Percentiles rank a stretch among this genome's conserved stretches.
phyloP scores from a whole-genome alignment of 1,140 invertebrate species.

The Aphelinus certus region DNA sequence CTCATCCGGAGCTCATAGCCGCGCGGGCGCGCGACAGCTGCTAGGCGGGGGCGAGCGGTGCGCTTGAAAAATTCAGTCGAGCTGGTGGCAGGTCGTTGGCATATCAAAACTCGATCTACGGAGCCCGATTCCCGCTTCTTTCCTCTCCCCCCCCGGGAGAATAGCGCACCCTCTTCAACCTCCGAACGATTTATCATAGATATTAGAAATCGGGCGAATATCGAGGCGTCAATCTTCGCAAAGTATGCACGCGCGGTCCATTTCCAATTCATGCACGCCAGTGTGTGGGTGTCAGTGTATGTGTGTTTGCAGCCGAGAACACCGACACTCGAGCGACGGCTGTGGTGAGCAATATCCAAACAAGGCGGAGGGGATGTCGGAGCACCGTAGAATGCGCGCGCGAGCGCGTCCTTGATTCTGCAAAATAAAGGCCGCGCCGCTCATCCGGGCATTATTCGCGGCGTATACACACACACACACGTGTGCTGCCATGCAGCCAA shows the following conservation, averaged over 20 bases:
- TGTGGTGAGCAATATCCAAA: too few relatives aligned
- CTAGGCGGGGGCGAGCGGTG: too few relatives aligned
- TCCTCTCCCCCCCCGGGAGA: neutral
- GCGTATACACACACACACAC: too few relatives aligned
- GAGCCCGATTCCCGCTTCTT: constrained; percentile 24
- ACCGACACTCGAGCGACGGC: too few relatives aligned
- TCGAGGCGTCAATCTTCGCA: constrained; percentile 22
- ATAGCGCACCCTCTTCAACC: constrained; percentile 1
- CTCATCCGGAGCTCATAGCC: too few relatives aligned
- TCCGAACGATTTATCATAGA: constrained; percentile 38
- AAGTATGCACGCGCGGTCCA: neutral
- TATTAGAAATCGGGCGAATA: constrained; percentile 30
- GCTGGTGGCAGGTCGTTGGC: neutral
- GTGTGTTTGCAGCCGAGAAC: neutral
- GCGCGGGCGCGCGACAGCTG: constrained; percentile 6
- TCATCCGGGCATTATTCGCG: too few relatives aligned
- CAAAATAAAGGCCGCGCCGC: too few relatives aligned
- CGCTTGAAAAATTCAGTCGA: constrained; percentile 21
- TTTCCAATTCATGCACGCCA: constrained; percentile 1
- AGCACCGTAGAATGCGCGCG: too few relatives aligned
- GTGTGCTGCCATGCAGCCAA: too few relatives aligned
- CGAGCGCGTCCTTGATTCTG: too few relatives aligned
- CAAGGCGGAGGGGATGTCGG: too few relatives aligned
- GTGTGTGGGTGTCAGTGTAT: neutral
- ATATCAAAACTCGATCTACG: constrained; percentile 44